Base-by-base conservation (phyloP, 1,140 invertebrate genomes). In the Phymorhynchus buccinoides region DNA sequence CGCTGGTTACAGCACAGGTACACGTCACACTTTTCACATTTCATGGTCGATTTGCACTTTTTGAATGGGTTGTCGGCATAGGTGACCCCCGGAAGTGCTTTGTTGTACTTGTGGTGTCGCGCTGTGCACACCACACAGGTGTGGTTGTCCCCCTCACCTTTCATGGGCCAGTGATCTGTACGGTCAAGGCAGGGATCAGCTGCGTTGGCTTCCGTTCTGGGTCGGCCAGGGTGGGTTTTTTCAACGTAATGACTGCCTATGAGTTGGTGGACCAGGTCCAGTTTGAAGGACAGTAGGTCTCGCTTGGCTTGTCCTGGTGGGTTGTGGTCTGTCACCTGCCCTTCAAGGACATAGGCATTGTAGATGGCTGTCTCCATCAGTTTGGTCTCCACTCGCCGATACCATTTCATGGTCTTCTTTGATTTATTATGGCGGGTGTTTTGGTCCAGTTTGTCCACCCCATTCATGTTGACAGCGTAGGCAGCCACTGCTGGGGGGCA, bases 401-500 rank as follows among this genome's bases (percentile, higher is more conserved):
- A 85, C 84, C 84, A 83, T 18, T 44, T 42, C 56, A 75, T 79
- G 48, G 35, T 37, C 35, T 80, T 85, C 12, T 80, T 82, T 18
- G 32, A 41, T 73, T 83, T 80, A 35, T 71, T 85, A 16, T 78
- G 39, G 4, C 52, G 7, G 1, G 77, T 85, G 9, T 73, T 84
- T 30, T 86, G 85, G 78, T 88, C 87, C 3, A 83, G 32, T n/a
- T 48, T 73, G 41, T 88, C 87, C 32, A 86, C 80, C 32, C 87
- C 87, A 42, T 82, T 82, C 87, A 87, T 87, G 71, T 87, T 84
- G 52, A 83, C 68, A 16, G 56, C 32, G 79, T 86, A 88, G 41
- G 16, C 84, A 30, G 35, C n/a, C 30, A 83, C 73, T 27, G 62
- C 27, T 68, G 84, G 80, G n/a, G 85, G 56, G 32, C 71, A 44